Evolutionary conservation across 2,888 invertebrate species (phyloP), one percentile per base, ranked within the genome.

Genomic region (Phalangium opilio): DNA sequence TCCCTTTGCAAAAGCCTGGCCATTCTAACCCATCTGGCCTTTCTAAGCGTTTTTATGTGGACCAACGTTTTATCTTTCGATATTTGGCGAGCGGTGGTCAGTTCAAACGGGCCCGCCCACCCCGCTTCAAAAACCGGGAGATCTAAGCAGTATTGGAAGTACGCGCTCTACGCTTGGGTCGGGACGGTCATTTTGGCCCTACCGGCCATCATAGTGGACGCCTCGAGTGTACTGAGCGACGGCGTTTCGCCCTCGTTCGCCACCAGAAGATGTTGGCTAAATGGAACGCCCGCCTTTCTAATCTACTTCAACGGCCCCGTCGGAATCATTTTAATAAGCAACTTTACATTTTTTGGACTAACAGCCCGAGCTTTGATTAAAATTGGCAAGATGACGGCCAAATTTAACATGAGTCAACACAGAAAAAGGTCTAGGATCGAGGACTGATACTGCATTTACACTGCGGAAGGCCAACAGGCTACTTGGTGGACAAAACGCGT

Each of bases 31-130:
- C 66, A 66, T 47, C 64, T 59, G 45, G 54, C 61, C 7, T 62
- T 64, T 47, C 55, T 66, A 2, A 60, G 63, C 1, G 60, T 63
- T 0, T 65, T 65, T 48, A 64, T 65, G 52, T 66, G 66, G 66
- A 66, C 63, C 59, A 66, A 64, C 50, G 62, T 65, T 0, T 64
- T 65, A 62, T 58, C 64, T 3, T 66, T 59, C 50, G 64, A 64
- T 46, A 57, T 63, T 17, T 61, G 60, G 58, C 54, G 55, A 47
- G 62, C 63, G 1, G 60, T 64, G 19, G 45, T 43, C 32, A 45
- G 50, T 8, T 45, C 43, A 18, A 34, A 43, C 5, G 43, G 41
- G 12, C 34, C 19, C 5, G 34, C 36, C 18, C 44, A 49, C 38
- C n/a, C n/a, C n/a, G n/a, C n/a, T n/a, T 27, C 27, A 7, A 27